Evolutionary conservation across 2,888 invertebrate genomes (phyloP).

Genomic region (Automeris io): DNA sequence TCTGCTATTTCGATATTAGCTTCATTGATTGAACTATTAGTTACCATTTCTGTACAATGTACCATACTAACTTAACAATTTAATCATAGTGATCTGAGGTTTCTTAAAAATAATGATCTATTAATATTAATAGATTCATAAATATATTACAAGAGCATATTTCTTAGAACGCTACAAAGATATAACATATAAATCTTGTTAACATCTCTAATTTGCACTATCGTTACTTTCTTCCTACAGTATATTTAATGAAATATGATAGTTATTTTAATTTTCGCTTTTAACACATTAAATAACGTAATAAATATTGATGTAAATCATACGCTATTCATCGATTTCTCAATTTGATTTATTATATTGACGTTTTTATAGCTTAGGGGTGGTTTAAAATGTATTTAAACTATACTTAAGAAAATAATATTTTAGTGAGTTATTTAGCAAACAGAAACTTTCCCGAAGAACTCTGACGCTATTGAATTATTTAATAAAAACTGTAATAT

Average conservation of each 20-base stretch:
- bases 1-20: too few relatives aligned
- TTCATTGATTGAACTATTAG: too few relatives aligned
- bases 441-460: background rate
- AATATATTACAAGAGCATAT: too few relatives aligned
- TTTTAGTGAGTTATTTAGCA: background rate
- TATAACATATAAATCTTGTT: conserved; percentile 18
- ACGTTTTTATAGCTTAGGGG: background rate
- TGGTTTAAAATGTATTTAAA: too few relatives aligned
- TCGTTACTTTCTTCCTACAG: conserved; percentile 28
- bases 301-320: conserved; percentile 2
- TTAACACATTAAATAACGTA: background rate
- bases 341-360: background rate
- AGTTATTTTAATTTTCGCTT: conserved; percentile 4
- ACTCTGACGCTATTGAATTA: background rate
- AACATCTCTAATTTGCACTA: conserved; percentile 39
- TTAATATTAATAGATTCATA: too few relatives aligned
- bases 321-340: background rate
- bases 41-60: too few relatives aligned
- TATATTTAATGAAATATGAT: conserved; percentile 13
- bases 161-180: too few relatives aligned
- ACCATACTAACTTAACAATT: too few relatives aligned
- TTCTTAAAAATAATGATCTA: too few relatives aligned
- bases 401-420: too few relatives aligned
- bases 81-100: too few relatives aligned
- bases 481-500: background rate